Percentiles rank a stretch among this genome's conserved stretches.
Evolutionary conservation across 2,888 invertebrate genomes (phyloP).

Genomic region (Diogma glabrata): DNA sequence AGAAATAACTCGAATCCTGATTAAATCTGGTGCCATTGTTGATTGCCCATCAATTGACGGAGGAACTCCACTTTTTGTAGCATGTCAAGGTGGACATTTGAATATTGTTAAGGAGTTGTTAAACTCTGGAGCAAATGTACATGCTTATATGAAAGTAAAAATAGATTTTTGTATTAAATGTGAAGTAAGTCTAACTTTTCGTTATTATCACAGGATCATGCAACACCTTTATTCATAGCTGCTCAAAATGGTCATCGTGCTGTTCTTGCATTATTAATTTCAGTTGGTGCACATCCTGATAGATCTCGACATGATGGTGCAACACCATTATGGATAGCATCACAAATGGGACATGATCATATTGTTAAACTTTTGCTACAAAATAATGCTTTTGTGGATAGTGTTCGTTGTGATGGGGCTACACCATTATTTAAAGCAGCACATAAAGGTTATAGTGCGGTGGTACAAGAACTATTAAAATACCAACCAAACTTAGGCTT

Average conservation of each 20-base stretch:
- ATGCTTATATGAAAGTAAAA: slow-evolving; percentile 80
- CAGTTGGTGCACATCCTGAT: slow-evolving; percentile 62
- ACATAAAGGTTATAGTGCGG: slow-evolving; percentile 85
- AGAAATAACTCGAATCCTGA: slow-evolving; percentile 65
- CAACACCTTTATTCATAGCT: slow-evolving; percentile 84
- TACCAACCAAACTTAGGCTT: slow-evolving; percentile 71
- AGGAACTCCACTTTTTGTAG: slow-evolving; percentile 85
- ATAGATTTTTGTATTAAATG: too few species aligned
- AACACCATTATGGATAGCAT: slow-evolving; percentile 86
- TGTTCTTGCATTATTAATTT: slow-evolving; percentile 59
- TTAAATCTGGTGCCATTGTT: slow-evolving; percentile 66
- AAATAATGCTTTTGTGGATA: slow-evolving; percentile 68
- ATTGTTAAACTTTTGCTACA: slow-evolving; percentile 66
- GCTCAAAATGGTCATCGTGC: slow-evolving; percentile 87
- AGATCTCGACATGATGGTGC: slow-evolving; percentile 70
- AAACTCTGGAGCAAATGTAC: slow-evolving; percentile 67
- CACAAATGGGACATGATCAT: slow-evolving; percentile 87
- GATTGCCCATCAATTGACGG: slow-evolving; percentile 79
- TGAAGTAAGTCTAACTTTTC: slow-evolving; percentile 20
- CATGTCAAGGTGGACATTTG: slow-evolving; percentile 83
- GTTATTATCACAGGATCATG: slow-evolving; percentile 77
- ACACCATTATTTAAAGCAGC: slow-evolving; percentile 90
- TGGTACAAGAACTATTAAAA: slow-evolving; percentile 71
- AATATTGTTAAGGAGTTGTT: slow-evolving; percentile 78
- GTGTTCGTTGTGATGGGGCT: slow-evolving; percentile 78